phyloP scores from a whole-genome alignment of 2,113 vertebrate species.

The Copsychus sechellarum region DNA sequence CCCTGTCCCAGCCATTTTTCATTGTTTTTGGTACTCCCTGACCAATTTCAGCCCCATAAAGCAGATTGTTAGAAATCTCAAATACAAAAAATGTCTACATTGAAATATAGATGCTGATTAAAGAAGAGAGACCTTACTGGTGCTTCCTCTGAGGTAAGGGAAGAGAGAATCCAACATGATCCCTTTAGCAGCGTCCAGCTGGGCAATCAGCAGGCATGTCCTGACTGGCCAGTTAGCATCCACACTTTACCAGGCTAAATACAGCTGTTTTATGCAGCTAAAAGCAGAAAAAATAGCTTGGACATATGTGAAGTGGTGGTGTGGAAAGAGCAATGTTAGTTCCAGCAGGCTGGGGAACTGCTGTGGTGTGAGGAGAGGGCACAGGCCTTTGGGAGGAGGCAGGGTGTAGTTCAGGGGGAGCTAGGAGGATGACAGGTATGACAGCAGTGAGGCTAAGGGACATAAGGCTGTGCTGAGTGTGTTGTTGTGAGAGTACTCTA shows the following conservation, averaged over 20 bases:
- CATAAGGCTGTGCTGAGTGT: neutral
- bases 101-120: neutral
- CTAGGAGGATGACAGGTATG: neutral
- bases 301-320: neutral
- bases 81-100: neutral
- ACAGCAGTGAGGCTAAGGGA: neutral
- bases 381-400: neutral
- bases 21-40: neutral
- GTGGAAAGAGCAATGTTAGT: neutral
- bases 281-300: neutral
- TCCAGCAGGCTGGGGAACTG: neutral
- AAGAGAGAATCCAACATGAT: neutral
- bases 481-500: neutral
- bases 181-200: neutral
- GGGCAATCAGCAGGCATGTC: neutral
- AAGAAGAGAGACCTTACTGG: neutral
- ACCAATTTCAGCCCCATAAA: neutral
- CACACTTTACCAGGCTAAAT: neutral
- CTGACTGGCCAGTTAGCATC: neutral
- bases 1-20: neutral
- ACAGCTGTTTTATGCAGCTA: neutral
- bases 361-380: neutral
- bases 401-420: accelerated
- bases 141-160: neutral
- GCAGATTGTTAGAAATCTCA: neutral